Base-by-base conservation (phyloP, 2,797 vertebrate genomes). In the Bovichtus variegatus region DNA sequence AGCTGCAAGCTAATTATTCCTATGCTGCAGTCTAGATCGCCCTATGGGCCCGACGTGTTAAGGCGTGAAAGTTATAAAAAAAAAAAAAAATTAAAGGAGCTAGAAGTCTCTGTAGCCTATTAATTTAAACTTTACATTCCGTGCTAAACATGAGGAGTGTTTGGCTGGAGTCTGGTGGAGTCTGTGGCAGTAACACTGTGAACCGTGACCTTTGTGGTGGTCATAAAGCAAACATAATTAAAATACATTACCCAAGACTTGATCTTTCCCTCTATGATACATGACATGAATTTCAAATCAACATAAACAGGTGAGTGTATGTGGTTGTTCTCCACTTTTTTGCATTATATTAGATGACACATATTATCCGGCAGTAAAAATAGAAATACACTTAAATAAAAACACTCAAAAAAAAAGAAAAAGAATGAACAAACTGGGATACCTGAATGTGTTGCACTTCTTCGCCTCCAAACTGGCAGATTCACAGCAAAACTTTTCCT, bases 381-480 rank as follows among this genome's bases (percentile, higher is more conserved):
- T 0, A 43, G 2, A 7, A 59, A 70, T n/a, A 25, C 46, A 67
- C 2, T 31, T 1, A 51, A 40, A 58, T n/a, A 51, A 58, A 49
- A 60, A 36, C 3, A 67, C 34, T 7, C 34, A 5, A 41, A 18
- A 12, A 23, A 11, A 55, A 70, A 5, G 41, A 18, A 12, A 23
- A n/a, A 11, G 55, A 70, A 71, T 7, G 71, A 76, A 25, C 3
- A 21, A 66, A 78, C 8, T 15, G 13, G 9, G 10, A 46, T 91
- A 91, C 91, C 89, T 93, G 80, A 2, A n/a, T 50, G 68, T 70
- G 76, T 11, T 41, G 76, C 65, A 53, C 51, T n/a, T 79, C 58
- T 40, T 59, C 63, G 71, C 34, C 75, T 58, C 36, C 69, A 23
- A 29, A 50, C 63, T 31, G 55, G n/a, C 29, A 46, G 8, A 55